Percentiles rank a stretch among this genome's conserved stretches.
phyloP scores from a whole-genome alignment of 2,888 invertebrate species.

The Macropis europaea region DNA sequence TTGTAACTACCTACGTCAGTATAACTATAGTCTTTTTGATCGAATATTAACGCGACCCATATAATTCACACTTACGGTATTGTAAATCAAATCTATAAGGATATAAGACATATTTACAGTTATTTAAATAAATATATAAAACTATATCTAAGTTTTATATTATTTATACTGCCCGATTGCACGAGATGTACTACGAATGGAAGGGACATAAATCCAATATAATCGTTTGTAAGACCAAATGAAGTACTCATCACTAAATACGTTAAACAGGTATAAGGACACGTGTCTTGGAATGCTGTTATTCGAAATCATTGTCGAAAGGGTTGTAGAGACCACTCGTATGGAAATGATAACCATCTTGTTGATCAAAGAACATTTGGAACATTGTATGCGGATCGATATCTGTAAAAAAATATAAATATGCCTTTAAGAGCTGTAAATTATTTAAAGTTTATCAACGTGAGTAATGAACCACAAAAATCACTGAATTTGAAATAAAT shows the following conservation, averaged over 20 bases:
- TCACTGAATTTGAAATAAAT: too few species aligned
- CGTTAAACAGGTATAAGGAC: constrained; percentile 11
- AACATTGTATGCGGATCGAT: constrained; percentile 42
- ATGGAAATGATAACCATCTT: constrained; percentile 13
- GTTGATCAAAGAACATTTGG: constrained; percentile 37
- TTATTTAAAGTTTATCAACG: too few species aligned
- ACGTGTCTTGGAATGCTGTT: constrained; percentile 35
- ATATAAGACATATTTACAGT: constrained; percentile 44
- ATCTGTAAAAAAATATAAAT: constrained; percentile 24
- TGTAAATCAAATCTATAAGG: constrained; percentile 4
- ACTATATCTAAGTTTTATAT: constrained; percentile 21
- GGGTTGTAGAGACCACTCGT: not conserved
- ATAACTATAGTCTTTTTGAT: not conserved
- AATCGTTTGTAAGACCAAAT: constrained; percentile 28
- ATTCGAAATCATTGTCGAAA: constrained; percentile 38
- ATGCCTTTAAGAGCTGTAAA: not conserved
- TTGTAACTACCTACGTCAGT: constrained; percentile 11
- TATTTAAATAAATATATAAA: constrained; percentile 56
- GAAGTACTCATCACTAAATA: constrained; percentile 22
- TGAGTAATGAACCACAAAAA: too few species aligned
- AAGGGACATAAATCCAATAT: constrained; percentile 35
- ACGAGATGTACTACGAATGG: constrained; percentile 7
- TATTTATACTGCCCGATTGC: constrained; percentile 15
- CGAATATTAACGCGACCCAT: not conserved
- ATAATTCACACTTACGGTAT: constrained; percentile 9